A percentile compares a stretch with the other conserved stretches of the same genome.
phyloP scores from a whole-genome alignment of 2,113 vertebrate species.

The Phodopus roborovskii region DNA sequence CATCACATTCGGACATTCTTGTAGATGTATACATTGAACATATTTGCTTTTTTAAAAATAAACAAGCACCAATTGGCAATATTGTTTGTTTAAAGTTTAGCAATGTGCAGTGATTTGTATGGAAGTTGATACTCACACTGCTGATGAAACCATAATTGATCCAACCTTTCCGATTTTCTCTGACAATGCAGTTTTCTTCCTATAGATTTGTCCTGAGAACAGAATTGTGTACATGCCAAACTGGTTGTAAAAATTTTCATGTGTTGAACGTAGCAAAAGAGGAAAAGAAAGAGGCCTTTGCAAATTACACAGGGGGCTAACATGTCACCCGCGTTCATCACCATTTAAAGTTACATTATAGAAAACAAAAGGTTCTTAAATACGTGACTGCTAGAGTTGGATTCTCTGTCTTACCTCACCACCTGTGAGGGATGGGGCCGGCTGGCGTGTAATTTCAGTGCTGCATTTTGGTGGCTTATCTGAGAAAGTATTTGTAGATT shows the following conservation, averaged over 20 bases:
- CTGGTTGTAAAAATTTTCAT: not conserved
- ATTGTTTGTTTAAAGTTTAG: conserved; percentile 15
- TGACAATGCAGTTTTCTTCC: not conserved
- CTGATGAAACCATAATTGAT: not conserved
- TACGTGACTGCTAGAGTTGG: not conserved
- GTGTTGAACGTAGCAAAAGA: not conserved
- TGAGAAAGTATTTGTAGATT: conserved; percentile 16
- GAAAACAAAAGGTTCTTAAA: conserved; percentile 28
- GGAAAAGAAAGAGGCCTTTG: not conserved
- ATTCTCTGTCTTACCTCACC: not conserved
- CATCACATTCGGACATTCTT: not conserved
- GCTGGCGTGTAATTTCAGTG: not conserved
- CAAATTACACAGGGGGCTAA: not conserved
- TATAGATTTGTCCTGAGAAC: not conserved
- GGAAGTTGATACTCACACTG: not conserved
- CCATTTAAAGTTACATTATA: conserved; percentile 18
- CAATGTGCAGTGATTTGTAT: not conserved
- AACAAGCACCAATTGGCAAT: not conserved
- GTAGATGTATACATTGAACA: not conserved
- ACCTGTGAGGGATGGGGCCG: not conserved
- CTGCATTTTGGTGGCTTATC: not conserved
- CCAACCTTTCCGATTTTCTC: not conserved
- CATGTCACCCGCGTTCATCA: not conserved
- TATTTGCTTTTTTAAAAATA: not conserved
- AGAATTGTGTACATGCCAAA: not conserved